phyloP scores from a whole-genome alignment of 1,140 invertebrate species.

The Grapholita molesta region DNA sequence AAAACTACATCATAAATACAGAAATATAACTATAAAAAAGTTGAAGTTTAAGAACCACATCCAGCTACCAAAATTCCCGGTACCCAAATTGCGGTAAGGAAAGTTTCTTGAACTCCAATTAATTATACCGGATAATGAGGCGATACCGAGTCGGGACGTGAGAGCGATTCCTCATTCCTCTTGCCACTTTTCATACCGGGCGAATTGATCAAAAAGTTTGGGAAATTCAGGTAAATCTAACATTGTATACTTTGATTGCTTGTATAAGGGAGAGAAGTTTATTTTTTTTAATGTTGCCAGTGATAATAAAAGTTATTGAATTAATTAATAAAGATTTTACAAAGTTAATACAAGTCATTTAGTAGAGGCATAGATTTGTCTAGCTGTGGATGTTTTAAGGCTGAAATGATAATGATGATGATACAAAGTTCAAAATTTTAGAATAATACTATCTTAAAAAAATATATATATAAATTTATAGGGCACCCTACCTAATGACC shows the following conservation, averaged over 20 bases:
- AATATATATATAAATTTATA: no score
- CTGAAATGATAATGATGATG: no score
- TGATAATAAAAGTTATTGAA: no score
- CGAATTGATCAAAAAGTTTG: neutral
- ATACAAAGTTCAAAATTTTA: no score
- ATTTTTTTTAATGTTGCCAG: neutral
- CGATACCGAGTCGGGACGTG: constrained; percentile 1
- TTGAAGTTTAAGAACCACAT: neutral
- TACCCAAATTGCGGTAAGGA: neutral
- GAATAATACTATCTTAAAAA: no score
- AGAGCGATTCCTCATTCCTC: constrained; percentile 6
- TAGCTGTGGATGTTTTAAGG: no score
- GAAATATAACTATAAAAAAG: neutral
- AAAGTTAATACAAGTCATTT: no score
- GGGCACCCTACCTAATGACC: no score
- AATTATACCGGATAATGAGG: constrained; percentile 16
- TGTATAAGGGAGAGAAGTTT: neutral
- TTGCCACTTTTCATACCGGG: constrained; percentile 12
- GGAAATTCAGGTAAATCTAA: neutral
- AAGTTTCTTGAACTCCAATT: constrained; percentile 12
- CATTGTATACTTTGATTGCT: neutral
- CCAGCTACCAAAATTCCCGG: neutral
- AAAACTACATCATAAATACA: no score
- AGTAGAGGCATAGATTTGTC: no score
- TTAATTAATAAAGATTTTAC: no score